A percentile compares a stretch with the other conserved stretches of the same genome.
These are phyloP conservation scores for Invenusta paracnida DNA, from an alignment of 2,888 invertebrate species.

Conservation along the genomic window DNA sequence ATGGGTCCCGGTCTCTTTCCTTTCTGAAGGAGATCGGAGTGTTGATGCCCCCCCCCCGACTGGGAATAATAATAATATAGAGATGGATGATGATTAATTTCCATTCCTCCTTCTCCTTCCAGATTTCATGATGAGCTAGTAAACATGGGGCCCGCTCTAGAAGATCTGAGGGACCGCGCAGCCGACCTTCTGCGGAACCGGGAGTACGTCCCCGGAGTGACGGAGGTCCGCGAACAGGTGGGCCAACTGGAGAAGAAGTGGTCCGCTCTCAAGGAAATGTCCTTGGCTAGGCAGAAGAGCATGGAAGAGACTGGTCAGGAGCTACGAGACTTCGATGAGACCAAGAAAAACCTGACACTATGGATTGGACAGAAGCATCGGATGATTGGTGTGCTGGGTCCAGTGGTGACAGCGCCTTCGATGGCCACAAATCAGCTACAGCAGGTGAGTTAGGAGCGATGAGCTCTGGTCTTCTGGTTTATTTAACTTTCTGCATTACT, in stretches of 20 bases:
- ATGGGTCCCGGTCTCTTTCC: no score
- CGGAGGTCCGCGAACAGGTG: constrained; percentile 75
- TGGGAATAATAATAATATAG: no score
- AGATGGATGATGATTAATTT: no score
- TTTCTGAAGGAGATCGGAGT: no score
- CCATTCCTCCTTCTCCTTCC: neutral
- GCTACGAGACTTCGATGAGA: constrained; percentile 84
- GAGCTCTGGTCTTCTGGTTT: no score
- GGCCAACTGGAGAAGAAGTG: constrained; percentile 66
- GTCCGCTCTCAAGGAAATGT: constrained; percentile 34
- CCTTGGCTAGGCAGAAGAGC: constrained; percentile 45
- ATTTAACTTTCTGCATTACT: no score
- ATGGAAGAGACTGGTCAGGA: constrained; percentile 67
- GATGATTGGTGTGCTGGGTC: constrained; percentile 88
- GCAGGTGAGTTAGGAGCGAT: constrained; percentile 64
- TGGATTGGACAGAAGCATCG: constrained; percentile 89
- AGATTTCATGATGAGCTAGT: constrained; percentile 53
- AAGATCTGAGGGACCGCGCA: constrained; percentile 81
- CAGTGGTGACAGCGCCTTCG: constrained; percentile 87
- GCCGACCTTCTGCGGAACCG: constrained; percentile 79
- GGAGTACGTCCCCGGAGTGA: constrained; percentile 76
- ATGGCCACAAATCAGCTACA: constrained; percentile 93
- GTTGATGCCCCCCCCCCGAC: no score
- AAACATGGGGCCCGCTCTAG: constrained; percentile 70
- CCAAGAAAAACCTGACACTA: constrained; percentile 73